phyloP scores from a whole-genome alignment of 2,797 vertebrate genomes.

The Alfaro cultratus region DNA sequence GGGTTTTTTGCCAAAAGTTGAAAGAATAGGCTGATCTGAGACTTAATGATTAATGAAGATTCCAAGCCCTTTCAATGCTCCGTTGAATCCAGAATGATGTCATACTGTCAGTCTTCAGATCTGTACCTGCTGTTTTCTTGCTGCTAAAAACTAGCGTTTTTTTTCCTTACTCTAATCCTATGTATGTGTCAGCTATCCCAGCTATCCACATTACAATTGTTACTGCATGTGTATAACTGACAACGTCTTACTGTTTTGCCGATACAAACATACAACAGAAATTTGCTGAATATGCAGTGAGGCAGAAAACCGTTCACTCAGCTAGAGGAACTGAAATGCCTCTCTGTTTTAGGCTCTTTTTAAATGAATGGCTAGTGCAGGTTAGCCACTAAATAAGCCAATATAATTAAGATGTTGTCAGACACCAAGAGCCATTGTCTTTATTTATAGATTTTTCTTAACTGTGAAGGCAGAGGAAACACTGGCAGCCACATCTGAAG shows the following conservation, averaged over 20 bases:
- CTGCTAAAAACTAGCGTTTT: background rate
- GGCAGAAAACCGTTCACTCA: background rate
- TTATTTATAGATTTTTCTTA: background rate
- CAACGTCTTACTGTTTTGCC: background rate
- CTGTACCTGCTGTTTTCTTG: background rate
- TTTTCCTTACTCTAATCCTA: background rate
- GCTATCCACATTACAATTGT: background rate
- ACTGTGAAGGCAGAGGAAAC: slow-evolving; percentile 18
- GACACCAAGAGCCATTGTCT: too few relatives aligned
- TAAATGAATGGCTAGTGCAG: background rate
- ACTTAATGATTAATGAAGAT: slow-evolving; percentile 61
- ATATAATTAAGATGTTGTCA: background rate
- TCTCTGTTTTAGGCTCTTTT: background rate
- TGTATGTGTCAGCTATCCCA: too few relatives aligned
- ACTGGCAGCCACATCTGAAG: slow-evolving; percentile 43
- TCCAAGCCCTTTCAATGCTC: slow-evolving; percentile 39
- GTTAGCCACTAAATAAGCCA: background rate
- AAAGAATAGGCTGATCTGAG: slow-evolving; percentile 50
- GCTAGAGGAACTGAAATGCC: background rate
- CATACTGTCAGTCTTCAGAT: background rate
- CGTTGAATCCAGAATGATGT: background rate
- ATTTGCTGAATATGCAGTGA: background rate
- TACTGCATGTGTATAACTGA: background rate
- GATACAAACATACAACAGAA: background rate
- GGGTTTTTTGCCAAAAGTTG: slow-evolving; percentile 45